Evolutionary conservation across 1,140 invertebrate genomes (phyloP).

Genomic region (Cotesia chilonis): DNA sequence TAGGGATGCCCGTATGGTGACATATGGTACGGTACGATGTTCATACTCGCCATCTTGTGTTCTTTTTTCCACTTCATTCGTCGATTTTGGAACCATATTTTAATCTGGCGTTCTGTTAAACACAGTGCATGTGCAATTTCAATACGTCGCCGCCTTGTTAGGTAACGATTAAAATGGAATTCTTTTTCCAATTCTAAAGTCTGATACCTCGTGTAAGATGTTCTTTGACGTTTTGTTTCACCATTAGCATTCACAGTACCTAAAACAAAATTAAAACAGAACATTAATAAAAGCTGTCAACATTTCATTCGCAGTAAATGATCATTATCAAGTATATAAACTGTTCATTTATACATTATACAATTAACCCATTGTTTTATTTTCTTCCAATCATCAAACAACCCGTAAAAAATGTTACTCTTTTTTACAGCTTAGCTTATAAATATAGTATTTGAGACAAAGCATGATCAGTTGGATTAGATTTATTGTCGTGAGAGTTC

Average conservation of each 20-base stretch:
- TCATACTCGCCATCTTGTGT: constrained; percentile 97
- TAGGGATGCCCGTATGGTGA: constrained; percentile 87
- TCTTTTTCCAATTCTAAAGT: constrained; percentile 95
- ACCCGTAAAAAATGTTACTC: too few relatives aligned
- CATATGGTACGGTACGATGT: constrained; percentile 92
- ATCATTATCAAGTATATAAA: too few relatives aligned
- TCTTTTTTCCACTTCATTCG: constrained; percentile 99
- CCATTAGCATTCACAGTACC: constrained; percentile 94
- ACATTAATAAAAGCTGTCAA: constrained; percentile 8
- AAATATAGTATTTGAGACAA: too few relatives aligned
- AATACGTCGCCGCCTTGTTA: constrained; percentile 89
- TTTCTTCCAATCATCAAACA: neutral
- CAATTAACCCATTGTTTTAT: neutral
- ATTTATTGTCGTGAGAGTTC: too few relatives aligned
- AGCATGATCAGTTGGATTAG: too few relatives aligned
- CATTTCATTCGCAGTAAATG: neutral
- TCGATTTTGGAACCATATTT: constrained; percentile 93
- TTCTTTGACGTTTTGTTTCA: constrained; percentile 93
- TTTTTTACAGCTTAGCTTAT: too few relatives aligned
- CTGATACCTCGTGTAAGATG: constrained; percentile 95
- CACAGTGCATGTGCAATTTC: constrained; percentile 91
- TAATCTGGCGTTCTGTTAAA: constrained; percentile 89
- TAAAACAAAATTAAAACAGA: constrained; percentile 63
- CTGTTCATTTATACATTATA: too few relatives aligned
- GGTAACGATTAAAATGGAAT: constrained; percentile 97